Conservation (phyloP, 2,888 invertebrate species). For the Idaea dimidiata region DNA sequence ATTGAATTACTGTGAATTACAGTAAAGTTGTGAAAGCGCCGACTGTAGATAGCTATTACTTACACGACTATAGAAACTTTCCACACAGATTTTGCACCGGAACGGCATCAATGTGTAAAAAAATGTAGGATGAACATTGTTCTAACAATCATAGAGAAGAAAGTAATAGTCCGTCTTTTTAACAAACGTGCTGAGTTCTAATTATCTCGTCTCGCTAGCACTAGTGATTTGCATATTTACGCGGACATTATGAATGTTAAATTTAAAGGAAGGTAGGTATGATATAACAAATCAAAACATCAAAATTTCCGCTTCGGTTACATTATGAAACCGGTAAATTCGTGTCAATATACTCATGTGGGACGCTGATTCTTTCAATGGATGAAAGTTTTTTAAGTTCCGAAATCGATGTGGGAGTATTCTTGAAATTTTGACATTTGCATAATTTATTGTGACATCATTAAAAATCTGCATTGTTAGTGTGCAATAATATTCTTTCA, state of each 20-base stretch:
- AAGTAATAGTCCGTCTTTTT: slow-evolving; percentile 19
- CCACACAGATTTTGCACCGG: slow-evolving; percentile 42
- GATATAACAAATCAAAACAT: slow-evolving; percentile 59
- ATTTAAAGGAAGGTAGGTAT: slow-evolving; percentile 40
- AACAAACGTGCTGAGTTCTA: slow-evolving; percentile 19
- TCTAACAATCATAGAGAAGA: slow-evolving; percentile 22
- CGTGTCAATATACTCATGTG: slow-evolving; percentile 65
- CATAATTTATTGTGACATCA: slow-evolving; percentile 29
- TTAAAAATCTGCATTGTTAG: not conserved
- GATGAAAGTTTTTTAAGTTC: slow-evolving; percentile 62
- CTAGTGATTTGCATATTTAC: slow-evolving; percentile 34
- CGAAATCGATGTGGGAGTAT: slow-evolving; percentile 40
- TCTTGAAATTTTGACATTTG: slow-evolving; percentile 47
- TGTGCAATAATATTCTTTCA: not conserved
- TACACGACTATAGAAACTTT: slow-evolving; percentile 49
- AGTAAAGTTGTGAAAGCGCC: slow-evolving; percentile 53
- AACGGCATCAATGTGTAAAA: slow-evolving; percentile 32
- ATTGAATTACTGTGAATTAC: slow-evolving; percentile 45
- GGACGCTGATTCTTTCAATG: slow-evolving; percentile 66
- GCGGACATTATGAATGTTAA: slow-evolving; percentile 30
- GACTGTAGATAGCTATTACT: slow-evolving; percentile 40
- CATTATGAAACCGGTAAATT: slow-evolving; percentile 69
- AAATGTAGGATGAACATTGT: slow-evolving; percentile 21
- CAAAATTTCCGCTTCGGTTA: slow-evolving; percentile 59
- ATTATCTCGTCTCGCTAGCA: slow-evolving; percentile 6